Evolutionary conservation across 1,140 invertebrate genomes (phyloP), one percentile per base, ranked within the genome.

Genomic region (Cherax quadricarinatus): DNA sequence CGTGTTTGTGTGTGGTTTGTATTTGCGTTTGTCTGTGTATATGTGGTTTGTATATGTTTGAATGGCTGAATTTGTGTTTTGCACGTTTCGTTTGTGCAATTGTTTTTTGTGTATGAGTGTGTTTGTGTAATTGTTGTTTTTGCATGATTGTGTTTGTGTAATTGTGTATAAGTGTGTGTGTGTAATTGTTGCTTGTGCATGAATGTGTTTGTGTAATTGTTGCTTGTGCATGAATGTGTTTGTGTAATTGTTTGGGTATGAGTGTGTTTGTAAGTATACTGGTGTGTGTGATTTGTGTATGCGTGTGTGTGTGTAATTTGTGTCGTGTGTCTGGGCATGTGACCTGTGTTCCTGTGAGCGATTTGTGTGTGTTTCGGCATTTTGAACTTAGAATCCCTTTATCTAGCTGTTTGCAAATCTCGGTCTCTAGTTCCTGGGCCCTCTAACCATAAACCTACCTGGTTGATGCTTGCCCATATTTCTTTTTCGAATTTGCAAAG

Each of bases 241-340:
- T 62, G 53, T 86, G 30, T 48, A n/a, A n/a, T 5, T 57, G 12
- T 70, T 24, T 70, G 60, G 70, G 14, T 85, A 30, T 30, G 1
- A 3, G 57, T 41, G 18, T 14, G 53, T 85, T 7, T 62, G 66
- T 86, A 62, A 70, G 30, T 66, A 18, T 84, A 53, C 62, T 51
- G 18, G 82, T 84, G 82, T 83, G 51, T 83, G 81, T 41, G 30
- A 41, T 83, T 51, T 83, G 81, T 83, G 81, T 83, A 21, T 83
- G 4, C 49, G 51, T 83, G 81, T 60, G 81, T 83, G 81, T 53
- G 80, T 82, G 51, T 57, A 53, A 60, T 51, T 57, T 51, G 48
- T 82, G 80, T 12, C n/a, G n/a, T 82, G 80, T 48, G 80, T 82
- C 41, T 48, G 49, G n/a, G 49, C 14, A 21, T 81, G 79, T 81